phyloP scores from a whole-genome alignment of 1,140 invertebrate genomes.

The Zaprionus inermis region DNA sequence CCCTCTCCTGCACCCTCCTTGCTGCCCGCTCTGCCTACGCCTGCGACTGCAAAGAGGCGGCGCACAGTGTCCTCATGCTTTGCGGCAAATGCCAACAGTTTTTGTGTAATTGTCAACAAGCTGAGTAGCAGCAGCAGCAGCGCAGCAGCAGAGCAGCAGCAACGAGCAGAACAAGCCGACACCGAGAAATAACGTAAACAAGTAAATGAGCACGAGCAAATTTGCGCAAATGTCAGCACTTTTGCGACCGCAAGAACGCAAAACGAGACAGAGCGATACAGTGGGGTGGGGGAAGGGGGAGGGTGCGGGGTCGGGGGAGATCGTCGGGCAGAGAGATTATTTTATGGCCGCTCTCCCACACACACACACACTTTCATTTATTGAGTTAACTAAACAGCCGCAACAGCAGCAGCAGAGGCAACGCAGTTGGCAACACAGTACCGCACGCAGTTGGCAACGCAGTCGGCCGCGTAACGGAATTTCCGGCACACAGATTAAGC shows the following conservation, averaged over 20 bases:
- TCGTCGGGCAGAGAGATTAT: constrained; percentile 44
- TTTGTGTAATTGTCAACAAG: constrained; percentile 78
- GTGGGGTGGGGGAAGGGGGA: no score
- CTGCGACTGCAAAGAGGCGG: constrained; percentile 28
- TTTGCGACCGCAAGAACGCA: constrained; percentile 37
- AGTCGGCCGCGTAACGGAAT: constrained; percentile 64
- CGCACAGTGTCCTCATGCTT: constrained; percentile 53
- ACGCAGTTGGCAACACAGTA: background rate
- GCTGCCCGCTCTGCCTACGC: no score
- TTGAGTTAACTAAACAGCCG: constrained; percentile 77
- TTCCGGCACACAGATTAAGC: constrained; percentile 73
- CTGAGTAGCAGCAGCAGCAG: constrained; percentile 18
- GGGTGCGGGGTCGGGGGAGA: background rate
- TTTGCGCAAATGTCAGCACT: constrained; percentile 75
- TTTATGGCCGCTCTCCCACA: constrained; percentile 35
- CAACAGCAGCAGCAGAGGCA: background rate
- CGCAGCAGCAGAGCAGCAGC: constrained; percentile 27
- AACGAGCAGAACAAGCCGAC: constrained; percentile 41
- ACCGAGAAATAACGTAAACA: constrained; percentile 77
- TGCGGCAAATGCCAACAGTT: constrained; percentile 78
- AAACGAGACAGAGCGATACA: background rate
- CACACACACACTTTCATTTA: constrained; percentile 66
- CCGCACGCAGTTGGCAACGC: background rate
- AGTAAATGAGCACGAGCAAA: constrained; percentile 70
- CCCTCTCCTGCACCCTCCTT: background rate